Percentiles rank a stretch among this genome's conserved stretches.
These are phyloP conservation scores for Brachyrhaphis roseni DNA, from an alignment of 2,797 vertebrate genomes.

Conservation along the genomic window DNA sequence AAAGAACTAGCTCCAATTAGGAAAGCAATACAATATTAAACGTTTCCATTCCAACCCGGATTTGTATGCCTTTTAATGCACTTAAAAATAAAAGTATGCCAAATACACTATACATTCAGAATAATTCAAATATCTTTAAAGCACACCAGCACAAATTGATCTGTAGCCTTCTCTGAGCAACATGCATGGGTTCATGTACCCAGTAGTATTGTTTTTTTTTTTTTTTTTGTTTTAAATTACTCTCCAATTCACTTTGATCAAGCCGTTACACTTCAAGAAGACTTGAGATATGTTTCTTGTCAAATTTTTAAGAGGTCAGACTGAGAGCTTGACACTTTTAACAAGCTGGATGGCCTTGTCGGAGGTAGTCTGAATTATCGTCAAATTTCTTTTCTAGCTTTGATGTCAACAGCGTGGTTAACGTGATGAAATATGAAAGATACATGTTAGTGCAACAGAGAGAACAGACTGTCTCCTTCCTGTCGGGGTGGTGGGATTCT, in stretches of 20 bases:
- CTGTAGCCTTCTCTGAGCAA: constrained; percentile 10
- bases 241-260: constrained; percentile 47
- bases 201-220: not conserved
- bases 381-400: constrained; percentile 35
- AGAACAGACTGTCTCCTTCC: constrained; percentile 53
- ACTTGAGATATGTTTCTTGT: constrained; percentile 41
- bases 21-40: constrained; percentile 40
- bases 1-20: constrained; percentile 48
- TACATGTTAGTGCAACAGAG: constrained; percentile 50
- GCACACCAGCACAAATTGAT: constrained; percentile 51
- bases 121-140: constrained; percentile 32
- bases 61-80: constrained; percentile 9
- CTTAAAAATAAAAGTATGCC: not conserved
- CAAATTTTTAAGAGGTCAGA: constrained; percentile 55
- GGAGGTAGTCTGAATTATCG: constrained; percentile 43
- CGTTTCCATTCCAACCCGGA: constrained; percentile 37
- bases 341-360: constrained; percentile 59
- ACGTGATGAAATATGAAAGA: constrained; percentile 46
- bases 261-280: constrained; percentile 38
- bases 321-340: constrained; percentile 37
- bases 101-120: constrained; percentile 35
- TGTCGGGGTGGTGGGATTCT: constrained; percentile 16
- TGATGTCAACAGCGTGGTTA: constrained; percentile 49
- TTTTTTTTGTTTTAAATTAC: not conserved
- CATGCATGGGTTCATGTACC: constrained; percentile 26